Conservation (phyloP, 2,797 vertebrate genomes). For the Chelonia mydas region DNA sequence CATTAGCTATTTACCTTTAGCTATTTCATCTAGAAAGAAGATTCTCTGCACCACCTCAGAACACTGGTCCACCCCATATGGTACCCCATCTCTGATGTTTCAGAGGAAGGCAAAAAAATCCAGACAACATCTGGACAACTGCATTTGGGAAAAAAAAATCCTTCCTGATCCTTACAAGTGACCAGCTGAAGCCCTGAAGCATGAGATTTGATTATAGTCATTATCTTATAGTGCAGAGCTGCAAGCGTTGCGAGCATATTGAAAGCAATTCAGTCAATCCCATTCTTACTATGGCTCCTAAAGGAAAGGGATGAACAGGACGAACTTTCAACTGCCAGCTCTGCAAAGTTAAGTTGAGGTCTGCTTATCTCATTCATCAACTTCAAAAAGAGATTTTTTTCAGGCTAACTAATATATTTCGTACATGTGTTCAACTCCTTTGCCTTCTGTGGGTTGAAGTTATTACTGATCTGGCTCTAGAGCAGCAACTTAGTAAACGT, state of each 20-base stretch:
- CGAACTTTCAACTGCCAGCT: neutral
- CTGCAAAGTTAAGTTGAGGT: constrained; percentile 19
- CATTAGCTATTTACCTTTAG: neutral
- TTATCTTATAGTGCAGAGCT: neutral
- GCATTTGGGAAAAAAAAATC: neutral
- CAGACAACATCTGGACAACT: neutral
- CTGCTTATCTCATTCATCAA: neutral
- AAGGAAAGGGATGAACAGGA: neutral
- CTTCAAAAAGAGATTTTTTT: neutral
- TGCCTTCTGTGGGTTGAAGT: neutral
- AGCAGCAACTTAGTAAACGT: neutral
- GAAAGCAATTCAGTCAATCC: neutral
- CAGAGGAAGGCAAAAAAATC: neutral
- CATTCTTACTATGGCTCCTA: neutral
- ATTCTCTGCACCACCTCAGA: neutral
- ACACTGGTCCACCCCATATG: neutral
- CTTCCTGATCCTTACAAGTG: neutral
- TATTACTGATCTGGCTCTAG: constrained; percentile 1
- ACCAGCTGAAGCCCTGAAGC: neutral
- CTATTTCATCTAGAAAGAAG: neutral
- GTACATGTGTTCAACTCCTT: neutral
- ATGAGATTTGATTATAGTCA: neutral
- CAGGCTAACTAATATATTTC: constrained; percentile 24
- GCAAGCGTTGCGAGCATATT: neutral
- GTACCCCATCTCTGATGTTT: neutral